These are phyloP conservation scores for Drepana arcuata DNA, from an alignment of 1,140 invertebrate genomes.

Conservation along the genomic window DNA sequence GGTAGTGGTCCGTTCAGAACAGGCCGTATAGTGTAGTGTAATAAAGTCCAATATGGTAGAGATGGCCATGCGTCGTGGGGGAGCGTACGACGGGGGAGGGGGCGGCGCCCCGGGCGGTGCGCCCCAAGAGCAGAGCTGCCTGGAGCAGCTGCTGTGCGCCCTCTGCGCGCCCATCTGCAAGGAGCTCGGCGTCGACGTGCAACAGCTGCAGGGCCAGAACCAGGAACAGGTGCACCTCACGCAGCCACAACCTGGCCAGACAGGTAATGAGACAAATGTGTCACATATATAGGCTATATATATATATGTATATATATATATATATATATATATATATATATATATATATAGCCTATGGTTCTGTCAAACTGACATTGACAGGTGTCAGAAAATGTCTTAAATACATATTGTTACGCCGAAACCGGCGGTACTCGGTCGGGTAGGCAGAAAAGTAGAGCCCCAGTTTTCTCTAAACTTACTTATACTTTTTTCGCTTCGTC, in stretches of 20 bases:
- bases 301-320: constrained; percentile 57
- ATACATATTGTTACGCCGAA: too few species aligned
- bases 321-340: too few species aligned
- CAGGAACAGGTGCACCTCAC: constrained; percentile 48
- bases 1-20: background rate
- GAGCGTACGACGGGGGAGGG: constrained; percentile 40
- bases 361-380: too few species aligned
- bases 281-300: constrained; percentile 56
- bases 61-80: constrained; percentile 46
- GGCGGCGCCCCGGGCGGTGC: constrained; percentile 7
- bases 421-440: too few species aligned
- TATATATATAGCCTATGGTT: too few species aligned
- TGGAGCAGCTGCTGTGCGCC: constrained; percentile 61
- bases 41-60: constrained; percentile 21
- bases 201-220: constrained; percentile 32
- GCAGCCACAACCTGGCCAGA: constrained; percentile 33
- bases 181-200: constrained; percentile 62
- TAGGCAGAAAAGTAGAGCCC: too few species aligned
- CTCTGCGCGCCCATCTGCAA: constrained; percentile 67
- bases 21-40: background rate
- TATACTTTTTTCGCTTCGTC: too few species aligned
- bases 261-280: constrained; percentile 33
- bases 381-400: too few species aligned
- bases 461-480: too few species aligned
- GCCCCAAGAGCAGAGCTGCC: constrained; percentile 45